phyloP scores from a whole-genome alignment of 2,888 invertebrate genomes.

The Hypercompe scribonia region DNA sequence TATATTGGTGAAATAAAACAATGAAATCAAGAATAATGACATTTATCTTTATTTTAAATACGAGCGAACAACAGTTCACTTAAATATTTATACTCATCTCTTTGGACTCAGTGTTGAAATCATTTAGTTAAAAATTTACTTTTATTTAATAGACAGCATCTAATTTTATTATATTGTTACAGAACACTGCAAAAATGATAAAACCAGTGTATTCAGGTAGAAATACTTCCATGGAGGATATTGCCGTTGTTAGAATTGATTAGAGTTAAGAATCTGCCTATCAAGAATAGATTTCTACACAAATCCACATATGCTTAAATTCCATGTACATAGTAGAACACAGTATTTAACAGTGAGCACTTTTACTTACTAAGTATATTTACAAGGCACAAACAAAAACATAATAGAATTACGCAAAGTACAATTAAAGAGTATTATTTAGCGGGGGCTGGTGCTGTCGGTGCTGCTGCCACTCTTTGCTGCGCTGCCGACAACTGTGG shows the following conservation, averaged over 20 bases:
- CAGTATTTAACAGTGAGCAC: conserved; percentile 11
- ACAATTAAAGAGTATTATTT: conserved; percentile 54
- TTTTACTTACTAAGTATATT: conserved; percentile 22
- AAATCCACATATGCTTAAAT: conserved; percentile 4
- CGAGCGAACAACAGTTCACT: conserved; percentile 13
- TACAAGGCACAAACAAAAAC: conserved; percentile 25
- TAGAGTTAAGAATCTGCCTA: conserved; percentile 3
- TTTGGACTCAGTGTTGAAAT: conserved; percentile 9
- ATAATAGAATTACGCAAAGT: background rate
- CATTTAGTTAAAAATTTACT: background rate
- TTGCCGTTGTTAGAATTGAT: background rate
- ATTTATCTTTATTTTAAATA: conserved; percentile 16
- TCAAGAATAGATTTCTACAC: conserved; percentile 14
- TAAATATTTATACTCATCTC: conserved; percentile 1
- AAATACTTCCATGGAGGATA: conserved; percentile 2
- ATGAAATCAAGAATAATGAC: conserved; percentile 14
- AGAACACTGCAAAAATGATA: conserved; percentile 2
- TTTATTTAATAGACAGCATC: conserved; percentile 5
- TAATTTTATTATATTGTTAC: conserved; percentile 5
- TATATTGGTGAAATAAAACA: conserved; percentile 13
- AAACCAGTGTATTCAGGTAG: background rate
- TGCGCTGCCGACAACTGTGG: conserved; percentile 84
- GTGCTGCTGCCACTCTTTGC: conserved; percentile 74
- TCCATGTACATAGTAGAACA: conserved; percentile 17
- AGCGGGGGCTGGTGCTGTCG: conserved; percentile 74